These are phyloP conservation scores for Sesia apiformis DNA, from an alignment of 2,888 invertebrate genomes.

Conservation along the genomic window DNA sequence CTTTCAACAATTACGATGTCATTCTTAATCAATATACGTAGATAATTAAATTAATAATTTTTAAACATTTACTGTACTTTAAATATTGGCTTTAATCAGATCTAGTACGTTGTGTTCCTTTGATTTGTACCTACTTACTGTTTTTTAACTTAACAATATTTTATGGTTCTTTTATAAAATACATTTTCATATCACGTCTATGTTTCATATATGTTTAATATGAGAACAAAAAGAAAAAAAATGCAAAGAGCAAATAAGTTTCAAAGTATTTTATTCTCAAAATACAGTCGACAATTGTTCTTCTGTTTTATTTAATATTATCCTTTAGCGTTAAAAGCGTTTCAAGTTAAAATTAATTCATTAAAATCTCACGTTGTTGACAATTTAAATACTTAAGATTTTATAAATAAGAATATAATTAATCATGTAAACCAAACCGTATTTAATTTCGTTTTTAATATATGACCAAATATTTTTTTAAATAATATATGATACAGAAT, in stretches of 20 bases:
- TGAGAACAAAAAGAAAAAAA: conserved; percentile 4
- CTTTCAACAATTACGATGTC: not conserved
- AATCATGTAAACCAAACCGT: not conserved
- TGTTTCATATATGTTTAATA: not conserved
- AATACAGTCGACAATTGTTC: conserved; percentile 45
- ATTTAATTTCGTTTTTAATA: no score
- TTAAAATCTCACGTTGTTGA: not conserved
- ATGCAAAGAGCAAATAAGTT: conserved; percentile 11
- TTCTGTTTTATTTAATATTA: conserved; percentile 13
- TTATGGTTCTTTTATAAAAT: no score
- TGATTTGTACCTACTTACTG: no score
- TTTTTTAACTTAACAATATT: no score
- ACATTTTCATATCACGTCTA: not conserved
- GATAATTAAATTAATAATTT: no score
- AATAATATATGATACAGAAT: no score
- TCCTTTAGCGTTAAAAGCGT: conserved; percentile 13
- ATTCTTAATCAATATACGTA: no score
- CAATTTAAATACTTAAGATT: conserved; percentile 1
- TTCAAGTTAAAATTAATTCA: not conserved
- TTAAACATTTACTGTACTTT: no score
- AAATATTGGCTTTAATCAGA: no score
- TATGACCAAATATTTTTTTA: no score
- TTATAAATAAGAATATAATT: not conserved
- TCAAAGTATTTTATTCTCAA: conserved; percentile 49
- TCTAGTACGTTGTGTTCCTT: no score